Conservation (phyloP, 2,888 invertebrate genomes). For the Yponomeuta sedellus region DNA sequence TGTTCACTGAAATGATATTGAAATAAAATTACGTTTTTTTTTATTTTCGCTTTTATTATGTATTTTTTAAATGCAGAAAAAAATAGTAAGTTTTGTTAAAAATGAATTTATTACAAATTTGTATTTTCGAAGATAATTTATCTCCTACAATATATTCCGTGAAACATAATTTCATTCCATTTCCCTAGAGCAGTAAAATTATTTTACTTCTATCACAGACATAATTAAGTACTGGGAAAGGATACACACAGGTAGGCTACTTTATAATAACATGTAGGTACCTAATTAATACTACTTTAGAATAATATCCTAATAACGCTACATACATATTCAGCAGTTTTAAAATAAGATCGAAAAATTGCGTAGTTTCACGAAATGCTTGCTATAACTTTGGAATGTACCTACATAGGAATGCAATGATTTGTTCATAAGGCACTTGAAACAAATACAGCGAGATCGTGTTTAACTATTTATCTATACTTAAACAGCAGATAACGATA, state of each 20-base stretch:
- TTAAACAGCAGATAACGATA: conserved; percentile 2
- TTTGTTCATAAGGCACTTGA: conserved; percentile 74
- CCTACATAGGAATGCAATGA: conserved; percentile 59
- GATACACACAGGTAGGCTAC: conserved; percentile 18
- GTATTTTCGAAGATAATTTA: conserved; percentile 42
- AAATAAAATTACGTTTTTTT: conserved; percentile 20
- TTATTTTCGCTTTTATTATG: conserved; percentile 55
- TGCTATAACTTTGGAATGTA: conserved; percentile 42
- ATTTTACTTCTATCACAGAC: conserved; percentile 58
- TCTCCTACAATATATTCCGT: conserved; percentile 18
- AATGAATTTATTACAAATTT: conserved; percentile 74
- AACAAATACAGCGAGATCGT: conserved; percentile 63
- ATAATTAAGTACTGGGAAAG: conserved; percentile 30
- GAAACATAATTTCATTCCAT: background rate
- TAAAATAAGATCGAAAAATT: background rate
- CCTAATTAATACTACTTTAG: conserved; percentile 20
- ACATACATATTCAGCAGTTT: background rate
- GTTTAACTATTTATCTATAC: conserved; percentile 30
- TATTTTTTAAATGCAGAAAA: conserved; percentile 66
- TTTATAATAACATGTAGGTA: conserved; percentile 18
- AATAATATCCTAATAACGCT: background rate
- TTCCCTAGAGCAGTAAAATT: conserved; percentile 11
- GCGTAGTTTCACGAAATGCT: background rate
- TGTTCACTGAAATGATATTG: too few relatives aligned
- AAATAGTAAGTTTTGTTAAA: conserved; percentile 62